Base-by-base conservation (phyloP, 2,888 invertebrate species). In the Ophion obscuratus region DNA sequence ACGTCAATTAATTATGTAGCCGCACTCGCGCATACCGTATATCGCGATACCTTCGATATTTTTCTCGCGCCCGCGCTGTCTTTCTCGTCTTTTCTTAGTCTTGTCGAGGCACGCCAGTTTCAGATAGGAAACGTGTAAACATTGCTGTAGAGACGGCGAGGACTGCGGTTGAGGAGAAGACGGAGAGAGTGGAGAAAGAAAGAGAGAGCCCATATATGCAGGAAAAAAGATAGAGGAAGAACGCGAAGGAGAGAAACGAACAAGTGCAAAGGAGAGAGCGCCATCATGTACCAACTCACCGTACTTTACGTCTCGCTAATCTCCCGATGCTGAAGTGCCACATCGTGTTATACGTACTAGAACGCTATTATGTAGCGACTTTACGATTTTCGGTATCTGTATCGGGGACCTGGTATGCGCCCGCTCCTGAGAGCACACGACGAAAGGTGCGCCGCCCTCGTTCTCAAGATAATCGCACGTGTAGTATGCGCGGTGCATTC, bases 371-470 rank as follows among this genome's bases (percentile, higher is more conserved):
- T 90, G 89, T 92, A 90, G 90, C 88, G 90, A 91, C 88, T 93
- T 93, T 93, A 93, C 92, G 93, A 92, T 92, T 92, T 92, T 91
- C 90, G 85, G 90, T 92, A 92, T 92, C 70, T 92, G 90, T 91
- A 10, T 90, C 90, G 90, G 91, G 83, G 88, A 88, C 68, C 71
- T 57, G 74, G 71, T 27, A 27, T 61, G 73, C 31, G 31, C 31
- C 66, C 70, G 66, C 80, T 67, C 68, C 81, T 68, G 71, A 78
- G 75, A 81, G 75, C 57, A 62, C 66, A 47, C 47, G 67, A 64
- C 80, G 88, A 88, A 87, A 88, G 83, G 83, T 87, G 80, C 82
- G 86, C 85, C 81, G 76, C 70, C 81, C 77, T 83, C 81, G 68
- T 82, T 87, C 87, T 83, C 75, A 81, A 87, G 85, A 87, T 81